phyloP scores from a whole-genome alignment of 1,140 invertebrate species.

The Anagrus nilaparvatae region DNA sequence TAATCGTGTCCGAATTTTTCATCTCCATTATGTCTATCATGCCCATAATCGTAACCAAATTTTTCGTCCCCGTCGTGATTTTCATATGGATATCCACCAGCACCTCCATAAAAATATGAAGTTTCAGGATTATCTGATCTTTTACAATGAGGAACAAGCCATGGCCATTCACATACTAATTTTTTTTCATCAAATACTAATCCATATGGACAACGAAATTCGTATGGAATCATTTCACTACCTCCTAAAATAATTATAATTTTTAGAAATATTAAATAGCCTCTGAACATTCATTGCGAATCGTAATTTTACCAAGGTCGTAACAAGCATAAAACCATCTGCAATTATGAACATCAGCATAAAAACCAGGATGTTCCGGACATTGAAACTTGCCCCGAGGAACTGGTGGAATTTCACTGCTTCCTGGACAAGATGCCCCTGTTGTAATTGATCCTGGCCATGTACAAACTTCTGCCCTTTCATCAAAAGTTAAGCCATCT shows the following conservation, averaged over 20 bases:
- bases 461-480: conserved; percentile 67
- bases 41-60: background rate
- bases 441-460: conserved; percentile 66
- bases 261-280: background rate
- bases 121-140: conserved; percentile 33
- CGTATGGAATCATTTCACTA: conserved; percentile 54
- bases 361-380: conserved; percentile 54
- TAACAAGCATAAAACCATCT: conserved; percentile 79
- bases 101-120: background rate
- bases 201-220: conserved; percentile 75
- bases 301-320: conserved; percentile 55
- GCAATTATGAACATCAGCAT: conserved; percentile 73
- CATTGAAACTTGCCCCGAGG: conserved; percentile 52
- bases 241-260: conserved; percentile 23
- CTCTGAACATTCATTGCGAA: conserved; percentile 19
- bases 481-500: conserved; percentile 68
- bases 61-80: conserved; percentile 3
- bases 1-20: background rate
- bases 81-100: conserved; percentile 7
- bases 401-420: conserved; percentile 65
- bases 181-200: conserved; percentile 66
- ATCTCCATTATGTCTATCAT: conserved; percentile 11
- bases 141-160: conserved; percentile 63
- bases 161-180: conserved; percentile 72
- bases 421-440: conserved; percentile 61